Base-by-base conservation (phyloP, 2,797 vertebrate species). In the Euthynnus affinis region DNA sequence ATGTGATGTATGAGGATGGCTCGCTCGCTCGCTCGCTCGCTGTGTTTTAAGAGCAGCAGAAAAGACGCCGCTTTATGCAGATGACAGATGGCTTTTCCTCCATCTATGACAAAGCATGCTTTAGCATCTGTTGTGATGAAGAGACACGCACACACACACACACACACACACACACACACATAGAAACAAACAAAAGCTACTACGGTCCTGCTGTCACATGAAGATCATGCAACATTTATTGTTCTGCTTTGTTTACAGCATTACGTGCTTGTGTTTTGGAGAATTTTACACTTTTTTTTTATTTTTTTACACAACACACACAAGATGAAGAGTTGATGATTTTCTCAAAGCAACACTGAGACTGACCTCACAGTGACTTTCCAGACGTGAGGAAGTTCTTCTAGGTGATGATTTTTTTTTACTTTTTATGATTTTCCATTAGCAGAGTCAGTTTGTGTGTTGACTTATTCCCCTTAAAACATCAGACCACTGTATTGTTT, bases 61-160 rank as follows among this genome's bases (percentile, higher is more conserved):
- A 84, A 82, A 83, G 76, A 89, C 76, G 65, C 66, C 6, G 59
- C 77, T 84, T 71, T 80, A 80, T 81, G 79, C 77, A 78, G 77
- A 87, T 88, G 92, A 91, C 82, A 91, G 85, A 86, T 87, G 86
- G 83, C 75, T 73, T 76, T 82, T 59, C 59, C 59, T 80, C 23
- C 53, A 65, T 87, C 66, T 29, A 58, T 71, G 49, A 82, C 68
- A 87, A 75, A 78, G 66, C 66, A 69, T 25, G 58, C 44, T 56
- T 64, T 4, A 74, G 69, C 79, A 80, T 80, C 69, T 88, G 80
- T 61, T 71, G 46, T 49, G 55, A 70, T 57, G 34, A 37, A 67
- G 20, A 25, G 40, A 69, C 6, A 55, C 22, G 70, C 62, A 34
- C 27, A 9, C 18, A 49, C 61, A 13, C 37, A 9, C 23, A 72